Evolutionary conservation across 2,113 vertebrate genomes (phyloP), one percentile per base, ranked within the genome.

Genomic region (Pseudolaguvia tuberculata): DNA sequence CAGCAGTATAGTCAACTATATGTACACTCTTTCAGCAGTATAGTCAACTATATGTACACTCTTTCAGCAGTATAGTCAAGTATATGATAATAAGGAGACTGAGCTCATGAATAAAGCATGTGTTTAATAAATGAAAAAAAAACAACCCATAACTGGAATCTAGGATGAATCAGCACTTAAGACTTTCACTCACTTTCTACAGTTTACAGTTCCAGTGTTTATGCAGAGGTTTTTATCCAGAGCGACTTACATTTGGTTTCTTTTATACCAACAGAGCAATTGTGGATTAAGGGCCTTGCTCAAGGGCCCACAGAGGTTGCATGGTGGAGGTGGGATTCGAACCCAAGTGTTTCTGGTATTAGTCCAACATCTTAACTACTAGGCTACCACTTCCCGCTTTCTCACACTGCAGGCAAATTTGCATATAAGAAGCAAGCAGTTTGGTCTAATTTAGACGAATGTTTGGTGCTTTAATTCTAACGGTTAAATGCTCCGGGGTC

Each of bases 41-140:
- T n/a, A n/a, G n/a, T n/a, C n/a, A n/a, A n/a, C 0, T 5, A 39
- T 52, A 56, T 1, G 11, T 21, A 66, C 12, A 57, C 23, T 31
- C 2, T 17, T 4, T 21, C 27, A 18, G 35, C 50, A 31, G 12
- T 1, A 48, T 25, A 45, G 39, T 57, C 35, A 75, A 66, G 63
- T 58, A 48, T 18, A 27, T 42, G 23, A n/a, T 63, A 75, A 75
- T 31, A 57, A 68, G 62, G 11, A n/a, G 45, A 25, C 11, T 52
- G 13, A 56, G 15, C 51, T 67, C 42, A 58, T 68, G 53, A 75
- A 68, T 75, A 75, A 58, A 75, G 5, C 53, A 57, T 56, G 62
- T 10, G 4, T 18, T 70, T 29, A 25, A 51, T 15, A 35, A 35
- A 35, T 35, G 31, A 23, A 27, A 29, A 62, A 62, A 62, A 65